These are phyloP conservation scores for Hycleus cichorii DNA, from an alignment of 1,140 invertebrate species.

Conservation along the genomic window DNA sequence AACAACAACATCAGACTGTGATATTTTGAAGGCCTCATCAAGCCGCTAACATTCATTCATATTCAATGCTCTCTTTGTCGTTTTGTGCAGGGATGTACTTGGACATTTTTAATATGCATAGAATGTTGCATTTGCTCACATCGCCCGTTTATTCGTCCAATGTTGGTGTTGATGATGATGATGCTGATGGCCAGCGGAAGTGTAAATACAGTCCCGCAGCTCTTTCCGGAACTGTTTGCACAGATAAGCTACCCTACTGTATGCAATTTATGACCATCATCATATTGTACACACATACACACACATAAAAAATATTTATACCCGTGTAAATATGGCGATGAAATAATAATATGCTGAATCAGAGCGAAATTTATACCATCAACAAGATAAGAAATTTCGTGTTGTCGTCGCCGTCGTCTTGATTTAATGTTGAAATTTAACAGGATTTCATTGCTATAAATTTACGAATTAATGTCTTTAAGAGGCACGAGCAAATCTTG, in stretches of 20 bases:
- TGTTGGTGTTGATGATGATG: neutral
- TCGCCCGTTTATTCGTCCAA: constrained; percentile 6
- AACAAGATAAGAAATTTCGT: too few relatives aligned
- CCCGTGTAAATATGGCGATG: too few relatives aligned
- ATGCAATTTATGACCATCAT: constrained; percentile 1
- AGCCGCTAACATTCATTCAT: constrained; percentile 11
- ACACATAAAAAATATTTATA: too few relatives aligned
- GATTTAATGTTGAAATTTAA: too few relatives aligned
- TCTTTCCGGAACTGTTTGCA: constrained; percentile 21
- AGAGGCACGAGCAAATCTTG: constrained; percentile 8
- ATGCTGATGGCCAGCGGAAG: constrained; percentile 22
- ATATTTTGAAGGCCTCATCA: constrained; percentile 5
- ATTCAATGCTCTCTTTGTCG: constrained; percentile 20
- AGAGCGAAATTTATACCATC: too few relatives aligned
- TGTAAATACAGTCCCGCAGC: constrained; percentile 23
- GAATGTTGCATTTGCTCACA: constrained; percentile 11
- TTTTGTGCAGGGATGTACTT: constrained; percentile 18
- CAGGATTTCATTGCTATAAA: neutral
- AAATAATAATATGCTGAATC: too few relatives aligned
- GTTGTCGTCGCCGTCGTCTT: too few relatives aligned
- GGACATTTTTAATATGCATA: constrained; percentile 23
- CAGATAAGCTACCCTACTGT: constrained; percentile 15
- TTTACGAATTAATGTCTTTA: constrained; percentile 12
- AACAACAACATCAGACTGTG: constrained; percentile 8
- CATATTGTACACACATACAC: too few relatives aligned